Evolutionary conservation across 1,140 invertebrate species (phyloP).

Genomic region (Stegodyphus dumicola): DNA sequence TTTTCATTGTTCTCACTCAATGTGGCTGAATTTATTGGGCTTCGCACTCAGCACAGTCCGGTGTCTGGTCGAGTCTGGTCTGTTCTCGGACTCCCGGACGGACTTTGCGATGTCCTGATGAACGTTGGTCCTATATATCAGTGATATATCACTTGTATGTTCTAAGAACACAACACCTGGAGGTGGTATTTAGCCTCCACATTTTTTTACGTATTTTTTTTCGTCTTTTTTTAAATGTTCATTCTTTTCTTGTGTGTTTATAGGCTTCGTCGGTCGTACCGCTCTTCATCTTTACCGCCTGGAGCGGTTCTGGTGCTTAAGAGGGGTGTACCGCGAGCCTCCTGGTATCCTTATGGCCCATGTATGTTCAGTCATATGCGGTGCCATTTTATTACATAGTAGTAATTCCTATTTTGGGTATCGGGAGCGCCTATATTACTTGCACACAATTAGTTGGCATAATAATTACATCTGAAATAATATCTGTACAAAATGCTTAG

Average conservation of each 20-base stretch:
- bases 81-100: slow-evolving; percentile 13
- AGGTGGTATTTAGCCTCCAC: slow-evolving; percentile 57
- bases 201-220: slow-evolving; percentile 12
- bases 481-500: neutral
- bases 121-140: slow-evolving; percentile 64
- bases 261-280: neutral
- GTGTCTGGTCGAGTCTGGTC: slow-evolving; percentile 6
- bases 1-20: slow-evolving; percentile 5
- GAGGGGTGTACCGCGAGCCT: neutral
- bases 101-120: slow-evolving; percentile 29
- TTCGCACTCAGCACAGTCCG: slow-evolving; percentile 8
- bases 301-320: slow-evolving; percentile 25
- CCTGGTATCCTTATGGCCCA: slow-evolving; percentile 27
- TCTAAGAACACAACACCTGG: slow-evolving; percentile 63
- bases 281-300: slow-evolving; percentile 31
- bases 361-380: slow-evolving; percentile 50
- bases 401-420: slow-evolving; percentile 8
- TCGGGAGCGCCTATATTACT: slow-evolving; percentile 49
- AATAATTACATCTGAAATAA: neutral
- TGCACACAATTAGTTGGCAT: slow-evolving; percentile 11
- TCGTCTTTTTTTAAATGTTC: neutral
- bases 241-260: neutral
- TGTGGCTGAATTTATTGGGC: slow-evolving; percentile 57
- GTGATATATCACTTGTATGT: slow-evolving; percentile 65
- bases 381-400: slow-evolving; percentile 20